A percentile compares a stretch with the other conserved stretches of the same genome.
Conservation (phyloP, 2,797 vertebrate genomes). For the Odontamblyopus lacepedii region DNA sequence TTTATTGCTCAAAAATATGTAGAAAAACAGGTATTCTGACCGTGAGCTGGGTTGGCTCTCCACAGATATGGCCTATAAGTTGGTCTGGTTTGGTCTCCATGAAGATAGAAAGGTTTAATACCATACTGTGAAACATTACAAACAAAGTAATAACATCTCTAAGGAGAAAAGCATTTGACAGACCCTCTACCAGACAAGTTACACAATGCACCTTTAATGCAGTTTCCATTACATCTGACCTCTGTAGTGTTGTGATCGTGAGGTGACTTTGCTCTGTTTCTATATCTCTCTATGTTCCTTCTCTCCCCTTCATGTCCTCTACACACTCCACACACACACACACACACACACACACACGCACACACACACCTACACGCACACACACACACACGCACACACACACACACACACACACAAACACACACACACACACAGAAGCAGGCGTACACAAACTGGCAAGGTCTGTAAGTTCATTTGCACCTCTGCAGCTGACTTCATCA, state of each 20-base stretch:
- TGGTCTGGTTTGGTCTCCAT: too few species aligned
- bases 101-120: too few species aligned
- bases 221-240: conserved; percentile 37
- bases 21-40: too few species aligned
- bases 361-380: background rate
- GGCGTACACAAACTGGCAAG: conserved; percentile 23
- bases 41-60: too few species aligned
- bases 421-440: background rate
- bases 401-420: conserved; percentile 3
- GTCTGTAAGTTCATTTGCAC: conserved; percentile 62
- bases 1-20: too few species aligned
- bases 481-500: conserved; percentile 50
- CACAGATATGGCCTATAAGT: too few species aligned
- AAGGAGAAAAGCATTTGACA: too few species aligned
- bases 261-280: conserved; percentile 26
- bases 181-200: too few species aligned
- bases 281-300: conserved; percentile 19
- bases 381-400: conserved; percentile 6
- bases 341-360: background rate
- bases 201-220: too few species aligned
- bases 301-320: conserved; percentile 14
- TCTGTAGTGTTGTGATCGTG: conserved; percentile 26
- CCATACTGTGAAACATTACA: too few species aligned
- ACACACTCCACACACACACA: background rate
- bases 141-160: too few species aligned